Conservation (phyloP, 2,113 vertebrate genomes). For the Microtus pennsylvanicus region DNA sequence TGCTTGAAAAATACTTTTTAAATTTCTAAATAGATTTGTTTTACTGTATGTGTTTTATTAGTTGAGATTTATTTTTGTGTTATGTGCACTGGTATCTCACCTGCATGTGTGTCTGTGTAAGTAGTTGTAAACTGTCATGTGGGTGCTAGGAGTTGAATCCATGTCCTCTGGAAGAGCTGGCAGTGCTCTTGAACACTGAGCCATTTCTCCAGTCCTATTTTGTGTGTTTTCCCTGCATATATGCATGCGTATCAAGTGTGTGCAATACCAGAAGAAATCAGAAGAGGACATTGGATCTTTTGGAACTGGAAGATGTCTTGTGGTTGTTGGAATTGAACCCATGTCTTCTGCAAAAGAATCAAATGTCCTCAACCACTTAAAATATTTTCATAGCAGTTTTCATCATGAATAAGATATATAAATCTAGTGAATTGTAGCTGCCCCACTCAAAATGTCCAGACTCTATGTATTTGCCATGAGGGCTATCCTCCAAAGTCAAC, state of each 20-base stretch:
- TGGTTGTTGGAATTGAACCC: not conserved
- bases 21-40: not conserved
- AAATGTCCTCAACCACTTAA: not conserved
- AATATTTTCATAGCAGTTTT: conserved; percentile 46
- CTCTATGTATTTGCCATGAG: conserved; percentile 28
- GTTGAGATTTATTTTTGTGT: not conserved
- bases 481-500: not conserved
- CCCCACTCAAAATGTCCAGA: not conserved
- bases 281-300: not conserved
- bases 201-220: not conserved
- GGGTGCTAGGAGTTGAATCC: not conserved
- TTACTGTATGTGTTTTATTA: not conserved
- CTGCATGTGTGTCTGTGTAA: not conserved
- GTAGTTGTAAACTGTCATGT: not conserved
- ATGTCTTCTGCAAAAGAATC: not conserved
- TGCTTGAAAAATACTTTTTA: conserved; percentile 20
- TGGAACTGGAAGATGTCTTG: not conserved
- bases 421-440: not conserved
- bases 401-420: not conserved
- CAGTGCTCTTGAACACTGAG: not conserved
- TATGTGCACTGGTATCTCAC: not conserved
- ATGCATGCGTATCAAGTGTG: not conserved
- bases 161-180: not conserved
- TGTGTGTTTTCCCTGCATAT: not conserved
- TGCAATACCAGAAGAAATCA: not conserved